Conservation (phyloP, 37 sponge, comb jelly and placozoan species). For the Eunapius fragilis region DNA sequence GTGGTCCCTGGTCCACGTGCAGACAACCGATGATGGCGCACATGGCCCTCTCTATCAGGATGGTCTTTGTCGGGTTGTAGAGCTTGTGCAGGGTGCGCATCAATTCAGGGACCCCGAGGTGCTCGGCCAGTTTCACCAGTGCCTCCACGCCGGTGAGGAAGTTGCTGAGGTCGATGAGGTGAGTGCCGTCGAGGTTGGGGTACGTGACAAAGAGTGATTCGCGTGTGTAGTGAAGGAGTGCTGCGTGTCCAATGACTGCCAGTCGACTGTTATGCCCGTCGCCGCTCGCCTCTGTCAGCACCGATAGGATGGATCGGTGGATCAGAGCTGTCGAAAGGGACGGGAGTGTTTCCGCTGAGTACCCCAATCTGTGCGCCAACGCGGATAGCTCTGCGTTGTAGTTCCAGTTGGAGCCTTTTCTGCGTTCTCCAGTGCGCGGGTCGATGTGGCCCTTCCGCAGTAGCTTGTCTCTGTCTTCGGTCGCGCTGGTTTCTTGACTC, state of each 20-base stretch:
- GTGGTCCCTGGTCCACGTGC: conserved; percentile 60
- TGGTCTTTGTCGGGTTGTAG: conserved; percentile 3
- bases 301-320: background rate
- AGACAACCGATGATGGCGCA: conserved; percentile 76
- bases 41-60: conserved; percentile 37
- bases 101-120: conserved; percentile 79
- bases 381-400: conserved; percentile 71
- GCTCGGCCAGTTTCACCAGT: conserved; percentile 48
- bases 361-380: conserved; percentile 64
- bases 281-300: background rate
- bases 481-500: too few relatives aligned
- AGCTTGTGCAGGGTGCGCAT: conserved; percentile 32
- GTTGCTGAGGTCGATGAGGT: conserved; percentile 33
- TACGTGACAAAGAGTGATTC: conserved; percentile 76
- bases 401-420: conserved; percentile 51
- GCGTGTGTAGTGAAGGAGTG: conserved; percentile 51
- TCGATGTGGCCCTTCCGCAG: conserved; percentile 15
- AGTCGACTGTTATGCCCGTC: conserved; percentile 49
- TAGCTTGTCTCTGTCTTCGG: too few relatives aligned
- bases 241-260: conserved; percentile 57
- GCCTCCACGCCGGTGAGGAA: conserved; percentile 27
- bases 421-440: conserved; percentile 42
- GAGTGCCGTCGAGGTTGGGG: conserved; percentile 54
- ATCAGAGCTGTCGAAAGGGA: conserved; percentile 61
- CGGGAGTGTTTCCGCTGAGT: conserved; percentile 29